These are phyloP conservation scores for Manis pentadactyla DNA, from an alignment of 2,797 vertebrate genomes.

Conservation along the genomic window DNA sequence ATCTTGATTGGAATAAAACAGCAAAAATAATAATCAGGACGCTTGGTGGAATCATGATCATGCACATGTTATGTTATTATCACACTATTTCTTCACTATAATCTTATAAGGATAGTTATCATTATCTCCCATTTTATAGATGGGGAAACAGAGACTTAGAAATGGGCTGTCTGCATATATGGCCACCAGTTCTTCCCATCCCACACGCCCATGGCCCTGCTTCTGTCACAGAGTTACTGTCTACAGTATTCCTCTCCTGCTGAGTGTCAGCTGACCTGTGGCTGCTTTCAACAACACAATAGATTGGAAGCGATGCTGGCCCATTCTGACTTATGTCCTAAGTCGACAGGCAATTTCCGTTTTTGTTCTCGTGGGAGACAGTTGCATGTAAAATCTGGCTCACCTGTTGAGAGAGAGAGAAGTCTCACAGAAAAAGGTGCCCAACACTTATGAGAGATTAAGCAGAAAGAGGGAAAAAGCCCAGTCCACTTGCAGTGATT, in stretches of 20 bases:
- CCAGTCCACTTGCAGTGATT: not conserved
- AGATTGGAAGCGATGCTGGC: not conserved
- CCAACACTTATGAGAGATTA: not conserved
- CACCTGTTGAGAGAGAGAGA: conserved; percentile 17
- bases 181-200: not conserved
- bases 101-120: not conserved
- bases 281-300: not conserved
- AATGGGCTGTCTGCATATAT: not conserved
- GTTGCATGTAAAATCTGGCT: not conserved
- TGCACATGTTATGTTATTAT: not conserved
- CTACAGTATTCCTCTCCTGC: not conserved
- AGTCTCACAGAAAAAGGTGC: not conserved
- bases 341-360: not conserved
- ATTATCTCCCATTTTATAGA: not conserved
- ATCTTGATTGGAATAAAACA: conserved; percentile 1
- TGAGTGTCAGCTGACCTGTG: not conserved
- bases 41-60: not conserved
- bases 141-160: not conserved
- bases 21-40: not conserved
- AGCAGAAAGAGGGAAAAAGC: conserved; percentile 4
- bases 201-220: not conserved
- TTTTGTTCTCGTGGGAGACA: not conserved
- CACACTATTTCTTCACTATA: not conserved
- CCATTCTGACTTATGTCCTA: not conserved
- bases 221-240: not conserved